Base-by-base conservation (phyloP, 2,888 invertebrate species). In the Hyposoter dolosus region DNA sequence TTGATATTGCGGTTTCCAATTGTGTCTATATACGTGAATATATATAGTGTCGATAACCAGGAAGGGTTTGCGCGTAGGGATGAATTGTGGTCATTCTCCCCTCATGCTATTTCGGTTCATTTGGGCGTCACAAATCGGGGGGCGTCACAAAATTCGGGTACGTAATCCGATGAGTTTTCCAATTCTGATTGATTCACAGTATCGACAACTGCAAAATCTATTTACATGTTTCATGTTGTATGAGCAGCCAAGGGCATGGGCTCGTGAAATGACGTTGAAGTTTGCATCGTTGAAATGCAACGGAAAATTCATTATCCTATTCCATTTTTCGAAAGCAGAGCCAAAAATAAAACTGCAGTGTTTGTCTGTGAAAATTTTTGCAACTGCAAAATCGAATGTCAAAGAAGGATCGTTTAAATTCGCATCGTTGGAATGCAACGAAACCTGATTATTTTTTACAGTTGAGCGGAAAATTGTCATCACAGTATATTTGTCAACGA, bases 91-190 rank as follows among this genome's bases (percentile, higher is more conserved):
- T 35, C 3, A 53, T n/a, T 35, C 74, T 68, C 40, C 68, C 23
- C 15, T 35, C 47, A n/a, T 10, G 60, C 78, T 79, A 79, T 80
- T 84, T 84, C 75, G 43, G 75, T 69, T 50, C 32, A 63, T 35
- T 66, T 75, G 43, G 60, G 23, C 65, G 74, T 15, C 68, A 69
- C 47, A 79, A 50, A 69, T 69, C n/a, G n/a, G n/a, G n/a, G n/a
- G n/a, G n/a, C n/a, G n/a, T n/a, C n/a, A n/a, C n/a, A n/a, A n/a
- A n/a, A 23, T 63, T 63, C 40, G 40, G 35, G 43, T 45, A 15
- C 23, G 32, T 63, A 40, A 56, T 69, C 32, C 75, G 17, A 75
- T 76, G 63, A 35, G 68, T 75, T 6, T 35, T 23, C 23, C 19
- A 45, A 69, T 28, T 75, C 60, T 60, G 69, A 84, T 80, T 79